Base-by-base conservation (phyloP, 2,888 invertebrate genomes). In the Pyralis farinalis region DNA sequence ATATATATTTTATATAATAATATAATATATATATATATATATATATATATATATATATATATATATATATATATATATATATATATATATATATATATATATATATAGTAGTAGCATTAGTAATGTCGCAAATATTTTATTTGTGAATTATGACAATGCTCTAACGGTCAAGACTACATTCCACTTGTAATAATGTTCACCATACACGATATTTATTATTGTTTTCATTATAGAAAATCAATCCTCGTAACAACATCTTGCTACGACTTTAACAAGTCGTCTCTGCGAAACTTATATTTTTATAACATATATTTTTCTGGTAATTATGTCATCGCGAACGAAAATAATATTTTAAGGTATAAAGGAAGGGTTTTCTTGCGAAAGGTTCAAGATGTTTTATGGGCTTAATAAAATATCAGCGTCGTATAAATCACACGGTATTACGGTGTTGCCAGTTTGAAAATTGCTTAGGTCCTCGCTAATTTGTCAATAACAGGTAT, bases 331-430 rank as follows among this genome's bases (percentile, higher is more conserved):
- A 60, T 58, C 61, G 58, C 51, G 56, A 50, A 53, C 63, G 54
- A 63, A 65, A 68, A 68, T 68, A 71, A 70, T 70, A 61, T 67
- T 58, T 59, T 53, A 53, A 58, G 53, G 63, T 58, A 67, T 62
- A 69, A 70, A 65, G 57, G 63, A 70, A 69, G 63, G 71, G 67
- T 63, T 73, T 67, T 53, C 63, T 63, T 55, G 52, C 60, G 63
- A 63, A 62, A 53, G 58, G 61, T 57, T 63, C 52, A 55, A 62
- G 66, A 71, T 79, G 66, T 69, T 83, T 83, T 79, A 84, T 78
- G 55, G 64, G 62, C 52, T 58, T 75, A 70, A 78, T 81, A 83
- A 82, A 80, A 81, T 73, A 77, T 74, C 61, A 72, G 71, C 63
- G 66, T 55, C 51, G 46, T 60, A 81, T 84, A 82, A 82, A 83